These are phyloP conservation scores for Auanema freiburgensis DNA, from an alignment of 2,888 invertebrate genomes.

Conservation along the genomic window DNA sequence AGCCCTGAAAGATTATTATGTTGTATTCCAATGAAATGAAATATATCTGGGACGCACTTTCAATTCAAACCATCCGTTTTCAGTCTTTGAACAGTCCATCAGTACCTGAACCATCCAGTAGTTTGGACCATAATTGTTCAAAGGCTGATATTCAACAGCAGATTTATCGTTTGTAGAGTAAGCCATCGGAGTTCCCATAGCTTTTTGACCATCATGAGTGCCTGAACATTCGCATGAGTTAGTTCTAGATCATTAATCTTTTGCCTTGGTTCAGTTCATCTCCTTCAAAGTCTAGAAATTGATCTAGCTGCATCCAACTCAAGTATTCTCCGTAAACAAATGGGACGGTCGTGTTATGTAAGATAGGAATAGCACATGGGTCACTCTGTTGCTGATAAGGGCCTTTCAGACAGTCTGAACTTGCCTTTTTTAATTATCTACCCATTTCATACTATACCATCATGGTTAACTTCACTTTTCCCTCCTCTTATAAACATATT, in stretches of 20 bases:
- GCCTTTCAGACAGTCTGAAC: constrained; percentile 63
- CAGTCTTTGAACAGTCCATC: constrained; percentile 66
- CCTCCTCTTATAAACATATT: constrained; percentile 68
- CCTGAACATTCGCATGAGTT: constrained; percentile 29
- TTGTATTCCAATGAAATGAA: background rate
- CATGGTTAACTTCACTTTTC: constrained; percentile 19
- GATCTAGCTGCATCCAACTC: constrained; percentile 54
- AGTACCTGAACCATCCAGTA: constrained; percentile 67
- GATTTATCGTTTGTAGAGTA: constrained; percentile 59
- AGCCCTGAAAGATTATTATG: constrained; percentile 34
- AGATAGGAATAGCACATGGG: constrained; percentile 54
- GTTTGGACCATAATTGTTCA: constrained; percentile 65
- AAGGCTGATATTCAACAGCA: constrained; percentile 58
- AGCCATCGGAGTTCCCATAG: constrained; percentile 55
- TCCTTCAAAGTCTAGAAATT: constrained; percentile 58
- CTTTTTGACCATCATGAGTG: constrained; percentile 51
- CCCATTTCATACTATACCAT: constrained; percentile 26
- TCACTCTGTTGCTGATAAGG: constrained; percentile 53
- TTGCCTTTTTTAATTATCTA: constrained; percentile 34
- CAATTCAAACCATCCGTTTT: constrained; percentile 67
- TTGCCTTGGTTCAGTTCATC: constrained; percentile 53
- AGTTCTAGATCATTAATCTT: background rate
- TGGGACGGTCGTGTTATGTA: constrained; percentile 48
- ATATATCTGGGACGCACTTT: constrained; percentile 52
- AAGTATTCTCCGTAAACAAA: constrained; percentile 49